A percentile compares a stretch with the other conserved stretches of the same genome.
Evolutionary conservation across 2,797 vertebrate species (phyloP).

Genomic region (Brachyalestes nurse): DNA sequence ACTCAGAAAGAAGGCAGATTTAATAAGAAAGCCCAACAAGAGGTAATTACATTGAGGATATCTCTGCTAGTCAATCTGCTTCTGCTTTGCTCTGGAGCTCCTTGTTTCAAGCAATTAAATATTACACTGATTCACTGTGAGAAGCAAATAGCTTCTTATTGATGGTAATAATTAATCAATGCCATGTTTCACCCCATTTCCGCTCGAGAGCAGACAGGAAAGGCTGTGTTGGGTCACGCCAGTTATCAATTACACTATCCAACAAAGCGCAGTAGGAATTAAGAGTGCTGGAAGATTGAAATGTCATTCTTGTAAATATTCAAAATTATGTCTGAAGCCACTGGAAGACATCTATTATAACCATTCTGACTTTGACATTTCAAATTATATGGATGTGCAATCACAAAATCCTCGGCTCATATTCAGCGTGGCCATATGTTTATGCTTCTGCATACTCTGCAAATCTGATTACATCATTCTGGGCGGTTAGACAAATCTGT

Average conservation of each 20-base stretch:
- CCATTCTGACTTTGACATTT: neutral
- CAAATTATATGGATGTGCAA: neutral
- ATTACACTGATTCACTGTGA: constrained; percentile 55
- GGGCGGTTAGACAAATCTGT: neutral
- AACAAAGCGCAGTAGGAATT: neutral
- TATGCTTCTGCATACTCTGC: neutral
- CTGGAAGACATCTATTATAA: neutral
- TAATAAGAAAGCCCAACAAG: constrained; percentile 61
- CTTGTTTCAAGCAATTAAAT: constrained; percentile 60
- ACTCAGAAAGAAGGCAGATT: constrained; percentile 50
- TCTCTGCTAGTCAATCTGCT: constrained; percentile 68
- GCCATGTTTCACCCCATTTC: constrained; percentile 23
- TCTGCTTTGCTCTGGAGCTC: constrained; percentile 58
- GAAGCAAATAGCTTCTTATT: constrained; percentile 52
- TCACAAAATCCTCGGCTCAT: neutral
- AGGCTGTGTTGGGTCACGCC: constrained; percentile 6
- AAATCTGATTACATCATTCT: neutral
- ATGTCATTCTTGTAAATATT: neutral
- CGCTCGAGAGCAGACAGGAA: constrained; percentile 33
- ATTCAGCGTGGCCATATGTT: neutral
- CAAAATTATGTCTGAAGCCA: neutral
- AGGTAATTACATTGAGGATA: constrained; percentile 63
- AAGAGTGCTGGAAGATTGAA: neutral
- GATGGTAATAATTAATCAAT: constrained; percentile 48
- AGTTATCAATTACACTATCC: constrained; percentile 6